These are phyloP conservation scores for Syrista parreyssii DNA, from an alignment of 2,888 invertebrate species.

Conservation along the genomic window DNA sequence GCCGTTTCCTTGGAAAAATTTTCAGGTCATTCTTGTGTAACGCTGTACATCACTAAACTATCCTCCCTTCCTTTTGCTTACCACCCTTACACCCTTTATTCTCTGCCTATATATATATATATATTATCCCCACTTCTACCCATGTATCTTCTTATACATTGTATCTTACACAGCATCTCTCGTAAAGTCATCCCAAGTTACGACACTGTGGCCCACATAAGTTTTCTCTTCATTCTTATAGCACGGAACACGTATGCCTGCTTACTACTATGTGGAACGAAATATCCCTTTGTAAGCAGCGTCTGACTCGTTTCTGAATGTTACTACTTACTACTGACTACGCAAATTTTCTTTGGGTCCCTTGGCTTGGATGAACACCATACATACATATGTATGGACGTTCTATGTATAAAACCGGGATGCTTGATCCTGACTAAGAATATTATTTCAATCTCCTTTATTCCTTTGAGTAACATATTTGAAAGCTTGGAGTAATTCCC, in stretches of 20 bases:
- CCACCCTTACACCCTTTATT: neutral
- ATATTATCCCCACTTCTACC: neutral
- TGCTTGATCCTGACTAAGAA: neutral
- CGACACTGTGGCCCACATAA: conserved; percentile 1
- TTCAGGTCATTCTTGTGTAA: neutral
- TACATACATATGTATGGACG: neutral
- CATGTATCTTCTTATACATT: neutral
- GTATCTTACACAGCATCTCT: neutral
- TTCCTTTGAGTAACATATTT: neutral
- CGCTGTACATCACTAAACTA: neutral
- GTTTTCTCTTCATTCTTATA: neutral
- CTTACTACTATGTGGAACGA: neutral
- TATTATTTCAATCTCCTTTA: neutral
- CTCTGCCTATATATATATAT: neutral
- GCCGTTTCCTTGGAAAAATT: conserved; percentile 16
- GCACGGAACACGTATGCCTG: neutral
- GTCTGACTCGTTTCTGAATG: neutral
- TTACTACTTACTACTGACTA: neutral
- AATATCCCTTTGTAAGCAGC: neutral
- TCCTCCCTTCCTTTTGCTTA: neutral
- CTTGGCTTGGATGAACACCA: neutral
- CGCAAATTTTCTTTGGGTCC: neutral
- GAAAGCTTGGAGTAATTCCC: neutral
- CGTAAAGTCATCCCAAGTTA: conserved; percentile 4
- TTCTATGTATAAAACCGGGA: neutral